A percentile compares a stretch with the other conserved stretches of the same genome.
Conservation (phyloP, 2,888 invertebrate species). For the Caenorhabditis uteleia region DNA sequence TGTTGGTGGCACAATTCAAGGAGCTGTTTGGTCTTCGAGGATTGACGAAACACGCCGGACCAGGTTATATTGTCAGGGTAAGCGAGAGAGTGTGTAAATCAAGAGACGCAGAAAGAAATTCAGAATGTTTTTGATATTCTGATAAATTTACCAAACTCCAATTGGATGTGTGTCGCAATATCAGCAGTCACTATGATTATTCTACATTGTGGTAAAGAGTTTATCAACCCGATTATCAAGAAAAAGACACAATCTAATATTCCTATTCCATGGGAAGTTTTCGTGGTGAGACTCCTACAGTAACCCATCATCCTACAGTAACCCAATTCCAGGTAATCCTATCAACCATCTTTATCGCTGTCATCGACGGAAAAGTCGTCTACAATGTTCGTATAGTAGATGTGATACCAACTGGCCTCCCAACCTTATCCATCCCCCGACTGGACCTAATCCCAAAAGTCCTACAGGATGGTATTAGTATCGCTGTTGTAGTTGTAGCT, state of each 20-base stretch:
- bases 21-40: constrained; percentile 71
- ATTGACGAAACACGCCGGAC: constrained; percentile 69
- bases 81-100: too few relatives aligned
- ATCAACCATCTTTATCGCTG: constrained; percentile 17
- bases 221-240: constrained; percentile 71
- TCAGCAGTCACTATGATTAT: constrained; percentile 70
- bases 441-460: constrained; percentile 46
- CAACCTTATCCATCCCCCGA: constrained; percentile 52
- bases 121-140: constrained; percentile 72
- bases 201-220: constrained; percentile 70
- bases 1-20: constrained; percentile 73
- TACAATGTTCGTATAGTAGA: constrained; percentile 24
- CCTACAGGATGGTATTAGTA: constrained; percentile 65
- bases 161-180: constrained; percentile 75
- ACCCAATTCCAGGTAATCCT: constrained; percentile 15
- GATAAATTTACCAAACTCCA: constrained; percentile 76
- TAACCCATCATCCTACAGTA: neutral
- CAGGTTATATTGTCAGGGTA: constrained; percentile 72
- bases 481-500: constrained; percentile 72
- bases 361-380: constrained; percentile 11
- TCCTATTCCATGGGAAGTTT: constrained; percentile 70
- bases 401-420: constrained; percentile 71
- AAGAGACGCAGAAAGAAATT: too few relatives aligned
- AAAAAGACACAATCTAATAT: constrained; percentile 64
- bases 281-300: constrained; percentile 62